Base-by-base conservation (phyloP, 2,113 vertebrate species). In the Gallinago media region DNA sequence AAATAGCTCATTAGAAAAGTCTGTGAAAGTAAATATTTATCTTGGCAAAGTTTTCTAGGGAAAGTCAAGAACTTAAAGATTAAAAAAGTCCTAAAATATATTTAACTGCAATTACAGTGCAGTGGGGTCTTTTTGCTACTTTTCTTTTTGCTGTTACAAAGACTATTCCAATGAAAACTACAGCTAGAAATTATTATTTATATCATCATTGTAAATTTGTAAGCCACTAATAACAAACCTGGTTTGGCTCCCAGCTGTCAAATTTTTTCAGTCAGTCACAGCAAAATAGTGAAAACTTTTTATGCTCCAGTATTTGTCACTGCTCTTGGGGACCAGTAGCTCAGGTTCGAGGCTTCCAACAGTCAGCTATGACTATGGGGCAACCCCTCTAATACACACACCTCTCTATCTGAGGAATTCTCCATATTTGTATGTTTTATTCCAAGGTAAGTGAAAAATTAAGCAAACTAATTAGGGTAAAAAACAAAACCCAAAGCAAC, bases 1-100 rank as follows among this genome's bases (percentile, higher is more conserved):
- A 91, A 91, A 72, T 34, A 62, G 17, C 29, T 92, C 79, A 87
- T 95, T 94, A 96, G 71, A 36, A 78, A 90, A 88, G 13, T 31
- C 34, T 89, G 6, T 49, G 38, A 77, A 91, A 95, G 76, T 67
- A 96, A 96, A 96, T 92, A 91, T 88, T 96, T 95, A 96, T 23
- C 32, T 34, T 88, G 16, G 6, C 67, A 74, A 79, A 42, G 29
- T 93, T 95, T 96, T 55, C 55, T 76, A 36, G 25, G n/a, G 18
- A 71, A 88, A 83, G 17, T 63, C 36, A 36, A 79, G 65, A 66
- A 49, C 36, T 58, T 80, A 49, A 92, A 76, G 31, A 86, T 32
- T 7, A 83, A 81, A 81, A 78, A 82, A 38, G 6, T 50, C 0
- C 63, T 71, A 73, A 88, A 94, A 87, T 71, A 49, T 15, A 67